Evolutionary conservation across 64 coral and sea anemone genomes (phyloP), one percentile per base, ranked within the genome.

Genomic region (Porites australiensis): DNA sequence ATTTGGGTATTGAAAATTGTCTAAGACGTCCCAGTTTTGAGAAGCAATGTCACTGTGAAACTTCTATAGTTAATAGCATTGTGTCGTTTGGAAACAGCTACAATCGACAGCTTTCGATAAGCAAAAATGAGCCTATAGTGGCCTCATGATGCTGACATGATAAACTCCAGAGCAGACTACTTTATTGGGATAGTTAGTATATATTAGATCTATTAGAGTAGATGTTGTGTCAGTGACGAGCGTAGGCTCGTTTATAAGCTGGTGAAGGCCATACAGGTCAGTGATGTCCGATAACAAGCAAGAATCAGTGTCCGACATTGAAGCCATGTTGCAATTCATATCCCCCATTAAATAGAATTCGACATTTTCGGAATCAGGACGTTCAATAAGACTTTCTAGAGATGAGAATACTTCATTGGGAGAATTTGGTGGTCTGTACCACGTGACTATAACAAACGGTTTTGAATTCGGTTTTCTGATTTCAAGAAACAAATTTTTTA

Each of bases 401-500:
- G 54, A 61, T 45, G 15, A 12, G 52, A 89, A 89, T 52, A 90
- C 6, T 2, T 82, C 77, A 55, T 80, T 60, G 15, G 43, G 8
- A 3, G 88, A 90, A 90, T 90, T 64, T 27, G 88, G 88, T 13
- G 88, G 88, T 43, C 88, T 79, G 69, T 90, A 90, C 88, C 88
- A 90, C 3, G 88, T 90, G 7, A 46, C 70, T 19, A 90, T 53
- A 52, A 52, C 44, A 69, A 90, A 90, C 47, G 88, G 88, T 15
- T 51, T 90, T 20, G 76, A 63, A 45, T 23, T 66, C 79, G 88
- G 88, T 49, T 90, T 90, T 46, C 64, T 79, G 15, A 90, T 81
- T 58, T 90, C 88, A 10, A 90, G 66, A 45, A 44, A 67, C 4
- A 90, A 46, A 44, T 13, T 90, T 66, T 90, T 76, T 11, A 81